Conservation (phyloP, 2,797 vertebrate genomes). For the Scolopax bukidnonensis region DNA sequence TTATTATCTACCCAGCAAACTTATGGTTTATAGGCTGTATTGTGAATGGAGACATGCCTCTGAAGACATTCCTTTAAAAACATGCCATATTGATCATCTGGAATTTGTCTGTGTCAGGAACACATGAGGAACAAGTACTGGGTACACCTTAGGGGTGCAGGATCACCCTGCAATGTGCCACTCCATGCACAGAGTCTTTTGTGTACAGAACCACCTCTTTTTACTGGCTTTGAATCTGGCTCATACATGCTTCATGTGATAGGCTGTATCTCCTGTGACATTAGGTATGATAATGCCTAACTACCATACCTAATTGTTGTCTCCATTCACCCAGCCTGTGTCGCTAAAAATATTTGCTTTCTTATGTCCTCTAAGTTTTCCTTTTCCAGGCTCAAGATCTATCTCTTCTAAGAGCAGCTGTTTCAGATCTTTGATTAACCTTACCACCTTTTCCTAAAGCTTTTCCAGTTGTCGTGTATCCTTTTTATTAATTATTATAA, state of each 20-base stretch:
- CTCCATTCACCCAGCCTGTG: not conserved
- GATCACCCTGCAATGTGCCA: not conserved
- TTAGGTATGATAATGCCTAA: not conserved
- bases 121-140: not conserved
- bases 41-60: not conserved
- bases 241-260: fast-evolving
- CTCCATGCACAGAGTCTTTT: not conserved
- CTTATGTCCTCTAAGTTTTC: not conserved
- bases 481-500: not conserved
- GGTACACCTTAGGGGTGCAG: not conserved
- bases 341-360: not conserved
- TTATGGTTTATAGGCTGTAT: not conserved
- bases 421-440: not conserved
- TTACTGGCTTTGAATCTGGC: not conserved
- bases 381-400: not conserved
- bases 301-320: too few relatives aligned
- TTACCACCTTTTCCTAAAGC: not conserved
- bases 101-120: not conserved
- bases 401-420: not conserved
- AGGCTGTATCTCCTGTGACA: not conserved
- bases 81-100: not conserved
- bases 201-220: not conserved
- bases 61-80: not conserved
- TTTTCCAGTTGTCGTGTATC: not conserved
- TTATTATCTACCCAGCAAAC: not conserved